Conservation (phyloP, 1,140 invertebrate species). For the Lordiphosa mommai region DNA sequence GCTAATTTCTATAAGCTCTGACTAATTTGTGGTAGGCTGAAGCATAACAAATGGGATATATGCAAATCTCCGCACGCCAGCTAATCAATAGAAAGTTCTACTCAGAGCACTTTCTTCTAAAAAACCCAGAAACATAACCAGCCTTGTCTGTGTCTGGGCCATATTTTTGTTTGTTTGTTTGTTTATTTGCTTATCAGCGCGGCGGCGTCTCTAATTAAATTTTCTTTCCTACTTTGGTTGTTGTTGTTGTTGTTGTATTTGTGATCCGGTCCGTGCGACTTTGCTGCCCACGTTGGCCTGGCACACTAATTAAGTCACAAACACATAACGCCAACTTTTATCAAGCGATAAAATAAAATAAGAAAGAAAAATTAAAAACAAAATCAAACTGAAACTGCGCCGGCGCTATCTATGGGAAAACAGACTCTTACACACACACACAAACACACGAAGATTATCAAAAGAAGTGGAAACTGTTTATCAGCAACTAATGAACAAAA, state of each 20-base stretch:
- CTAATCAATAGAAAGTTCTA: conserved; percentile 60
- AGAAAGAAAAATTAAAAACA: conserved; percentile 14
- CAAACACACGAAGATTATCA: conserved; percentile 39
- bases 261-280: conserved; percentile 42
- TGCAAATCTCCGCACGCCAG: conserved; percentile 1
- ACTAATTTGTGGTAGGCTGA: conserved; percentile 23
- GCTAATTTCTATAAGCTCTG: conserved; percentile 24
- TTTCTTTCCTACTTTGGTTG: conserved; percentile 29
- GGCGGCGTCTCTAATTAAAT: conserved; percentile 68
- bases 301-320: conserved; percentile 72
- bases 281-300: conserved; percentile 43
- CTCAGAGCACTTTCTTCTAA: conserved; percentile 15
- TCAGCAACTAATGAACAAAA: conserved; percentile 61
- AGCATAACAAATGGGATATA: conserved; percentile 7
- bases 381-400: conserved; percentile 28
- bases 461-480: conserved; percentile 35
- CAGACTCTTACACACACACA: conserved; percentile 5
- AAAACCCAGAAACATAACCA: too few relatives aligned
- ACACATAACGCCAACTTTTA: conserved; percentile 71
- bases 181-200: conserved; percentile 61
- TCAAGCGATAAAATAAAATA: conserved; percentile 33
- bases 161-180: conserved; percentile 40
- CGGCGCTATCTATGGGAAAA: conserved; percentile 33
- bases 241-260: conserved; percentile 3
- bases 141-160: conserved; percentile 6